phyloP scores from a whole-genome alignment of 2,888 invertebrate genomes.

The Lamellibrachia satsuma region DNA sequence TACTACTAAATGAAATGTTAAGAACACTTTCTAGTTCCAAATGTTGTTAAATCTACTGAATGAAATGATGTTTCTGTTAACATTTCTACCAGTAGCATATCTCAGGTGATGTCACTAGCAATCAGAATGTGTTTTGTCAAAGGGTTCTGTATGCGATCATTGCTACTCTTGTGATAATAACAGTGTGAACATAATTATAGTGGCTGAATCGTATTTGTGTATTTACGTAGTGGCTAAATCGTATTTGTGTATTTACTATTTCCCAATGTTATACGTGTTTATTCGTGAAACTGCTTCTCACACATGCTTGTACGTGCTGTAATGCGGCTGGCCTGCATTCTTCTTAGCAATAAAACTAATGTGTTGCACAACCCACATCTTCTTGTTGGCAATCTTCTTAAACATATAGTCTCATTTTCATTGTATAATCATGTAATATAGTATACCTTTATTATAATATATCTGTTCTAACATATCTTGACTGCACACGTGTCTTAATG shows the following conservation, averaged over 20 bases:
- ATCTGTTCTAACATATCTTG: too few relatives aligned
- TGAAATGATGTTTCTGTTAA: slow-evolving; percentile 7
- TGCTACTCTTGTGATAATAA: neutral
- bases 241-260: neutral
- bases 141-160: neutral
- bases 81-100: neutral
- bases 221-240: neutral
- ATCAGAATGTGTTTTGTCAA: neutral
- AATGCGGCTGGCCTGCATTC: slow-evolving; percentile 17
- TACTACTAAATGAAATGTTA: neutral
- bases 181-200: neutral
- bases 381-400: neutral
- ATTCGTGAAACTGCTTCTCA: neutral
- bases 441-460: too few relatives aligned
- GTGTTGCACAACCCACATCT: neutral
- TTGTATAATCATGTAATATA: too few relatives aligned
- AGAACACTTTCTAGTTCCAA: neutral
- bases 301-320: neutral
- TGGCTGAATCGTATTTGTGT: neutral
- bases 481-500: too few relatives aligned
- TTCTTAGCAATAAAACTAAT: neutral
- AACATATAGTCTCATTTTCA: too few relatives aligned
- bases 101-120: neutral
- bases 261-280: neutral
- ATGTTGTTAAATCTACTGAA: neutral